Evolutionary conservation across 1,140 invertebrate genomes (phyloP), one percentile per base, ranked within the genome.

Genomic region (Anoplophora glabripennis): DNA sequence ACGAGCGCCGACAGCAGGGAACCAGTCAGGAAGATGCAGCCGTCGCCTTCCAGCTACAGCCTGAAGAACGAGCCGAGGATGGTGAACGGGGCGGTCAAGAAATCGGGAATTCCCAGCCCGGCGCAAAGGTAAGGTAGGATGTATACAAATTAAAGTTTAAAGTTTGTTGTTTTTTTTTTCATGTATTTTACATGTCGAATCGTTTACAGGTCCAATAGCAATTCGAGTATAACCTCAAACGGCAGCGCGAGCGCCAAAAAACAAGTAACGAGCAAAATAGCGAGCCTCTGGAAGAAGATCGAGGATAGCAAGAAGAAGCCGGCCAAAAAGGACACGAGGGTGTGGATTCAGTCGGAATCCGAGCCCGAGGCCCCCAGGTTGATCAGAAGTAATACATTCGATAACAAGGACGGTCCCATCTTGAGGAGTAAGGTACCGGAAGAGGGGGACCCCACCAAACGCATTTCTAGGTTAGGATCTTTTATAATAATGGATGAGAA

Each of bases 271-370:
- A 94, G 92, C 73, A 93, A 92, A 73, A 93, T 95, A 38, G 90
- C 92, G 1, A 89, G 83, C 69, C 78, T 96, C 10, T 94, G 92
- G 92, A 94, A 92, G 66, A 88, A 84, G 67, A 88, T 89, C 1
- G 89, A 92, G 68, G 86, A 91, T 35, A 85, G 76, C n/a, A 86
- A 85, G 42, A 85, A 80, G 51, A 81, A 83, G 57, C 79, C 81
- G 35, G 74, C 75, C 10, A 74, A 78, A 36, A 83, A 81, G 47
- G 86, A 89, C 58, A 83, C 79, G 9, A 80, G 83, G 59, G 83
- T 86, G 1, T 87, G 84, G 84, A 84, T 89, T 42, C 77, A 72
- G 37, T 42, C 57, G 3, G 66, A 71, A 40, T 42, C 28, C 3
- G 61, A 56, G 41, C 53, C 33, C 44, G 59, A 63, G 35, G 53